A percentile compares a stretch with the other conserved stretches of the same genome.
phyloP scores from a whole-genome alignment of 64 coral and sea anemone species.

The Hydrozoanthus tunicans region DNA sequence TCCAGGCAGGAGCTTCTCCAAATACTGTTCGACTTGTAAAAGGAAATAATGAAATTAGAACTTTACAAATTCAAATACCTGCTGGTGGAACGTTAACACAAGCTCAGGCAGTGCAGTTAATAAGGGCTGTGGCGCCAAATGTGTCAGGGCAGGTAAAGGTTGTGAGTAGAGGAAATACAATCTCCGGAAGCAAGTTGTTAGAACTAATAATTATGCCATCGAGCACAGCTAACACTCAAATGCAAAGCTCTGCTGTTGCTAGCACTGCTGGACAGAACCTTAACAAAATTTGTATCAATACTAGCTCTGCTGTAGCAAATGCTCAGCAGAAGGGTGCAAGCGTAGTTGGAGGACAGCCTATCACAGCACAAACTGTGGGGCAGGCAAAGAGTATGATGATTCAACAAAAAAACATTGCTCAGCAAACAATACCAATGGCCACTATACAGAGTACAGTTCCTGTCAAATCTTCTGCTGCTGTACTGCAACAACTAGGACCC shows the following conservation, averaged over 20 bases:
- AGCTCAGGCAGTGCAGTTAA: slow-evolving; percentile 43
- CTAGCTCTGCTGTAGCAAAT: slow-evolving; percentile 2
- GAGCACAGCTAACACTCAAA: neutral
- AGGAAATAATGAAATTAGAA: neutral
- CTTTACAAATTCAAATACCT: neutral
- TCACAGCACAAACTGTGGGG: neutral
- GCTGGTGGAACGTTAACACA: slow-evolving; percentile 10
- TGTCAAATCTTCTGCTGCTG: neutral
- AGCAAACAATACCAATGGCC: neutral
- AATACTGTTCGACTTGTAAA: neutral
- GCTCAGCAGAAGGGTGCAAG: slow-evolving; percentile 22
- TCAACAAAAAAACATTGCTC: neutral
- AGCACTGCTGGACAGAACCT: slow-evolving; percentile 11
- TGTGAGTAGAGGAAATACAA: slow-evolving; percentile 1
- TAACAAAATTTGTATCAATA: slow-evolving; percentile 38
- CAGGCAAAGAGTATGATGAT: neutral
- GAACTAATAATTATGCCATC: slow-evolving; percentile 5
- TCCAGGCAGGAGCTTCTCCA: slow-evolving; percentile 20
- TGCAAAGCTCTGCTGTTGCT: slow-evolving; percentile 17
- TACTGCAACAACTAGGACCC: neutral
- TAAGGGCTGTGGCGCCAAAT: slow-evolving; percentile 42
- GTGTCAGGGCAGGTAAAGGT: slow-evolving; percentile 29
- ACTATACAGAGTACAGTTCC: slow-evolving; percentile 1
- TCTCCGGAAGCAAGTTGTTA: slow-evolving; percentile 20
- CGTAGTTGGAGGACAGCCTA: neutral